phyloP scores from a whole-genome alignment of 2,797 vertebrate species.

The Notolepis coatsorum region DNA sequence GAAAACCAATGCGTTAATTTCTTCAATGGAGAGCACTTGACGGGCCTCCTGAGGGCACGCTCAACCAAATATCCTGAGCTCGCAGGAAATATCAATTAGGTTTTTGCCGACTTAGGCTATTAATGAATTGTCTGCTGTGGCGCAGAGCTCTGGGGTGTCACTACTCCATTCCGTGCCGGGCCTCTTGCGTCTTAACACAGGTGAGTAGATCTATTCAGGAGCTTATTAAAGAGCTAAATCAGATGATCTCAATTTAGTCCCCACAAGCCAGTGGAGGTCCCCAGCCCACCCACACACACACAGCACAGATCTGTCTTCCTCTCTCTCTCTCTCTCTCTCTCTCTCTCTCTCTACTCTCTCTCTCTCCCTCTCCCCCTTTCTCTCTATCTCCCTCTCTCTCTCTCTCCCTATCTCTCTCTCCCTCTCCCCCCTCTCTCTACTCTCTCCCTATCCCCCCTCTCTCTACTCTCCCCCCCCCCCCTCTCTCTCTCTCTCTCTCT shows the following conservation, averaged over 20 bases:
- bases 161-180: not conserved
- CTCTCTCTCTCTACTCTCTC: too few relatives aligned
- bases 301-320: not conserved
- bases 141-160: constrained; percentile 29
- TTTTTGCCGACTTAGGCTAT: not conserved
- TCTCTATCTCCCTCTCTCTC: too few relatives aligned
- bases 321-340: too few relatives aligned
- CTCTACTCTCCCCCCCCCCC: too few relatives aligned
- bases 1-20: too few relatives aligned
- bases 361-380: too few relatives aligned
- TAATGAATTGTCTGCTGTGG: not conserved
- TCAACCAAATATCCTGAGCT: too few relatives aligned
- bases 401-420: too few relatives aligned
- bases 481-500: not conserved
- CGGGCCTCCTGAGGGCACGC: too few relatives aligned
- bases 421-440: too few relatives aligned
- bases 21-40: too few relatives aligned
- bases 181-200: constrained; percentile 31
- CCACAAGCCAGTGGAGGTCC: constrained; percentile 13
- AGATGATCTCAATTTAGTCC: constrained; percentile 53
- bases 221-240: constrained; percentile 55
- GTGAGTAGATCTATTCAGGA: constrained; percentile 42
- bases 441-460: too few relatives aligned
- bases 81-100: not conserved
- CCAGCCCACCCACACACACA: constrained; percentile 47